phyloP scores from a whole-genome alignment of 2,797 vertebrate species.

The Sebastes oblongus region DNA sequence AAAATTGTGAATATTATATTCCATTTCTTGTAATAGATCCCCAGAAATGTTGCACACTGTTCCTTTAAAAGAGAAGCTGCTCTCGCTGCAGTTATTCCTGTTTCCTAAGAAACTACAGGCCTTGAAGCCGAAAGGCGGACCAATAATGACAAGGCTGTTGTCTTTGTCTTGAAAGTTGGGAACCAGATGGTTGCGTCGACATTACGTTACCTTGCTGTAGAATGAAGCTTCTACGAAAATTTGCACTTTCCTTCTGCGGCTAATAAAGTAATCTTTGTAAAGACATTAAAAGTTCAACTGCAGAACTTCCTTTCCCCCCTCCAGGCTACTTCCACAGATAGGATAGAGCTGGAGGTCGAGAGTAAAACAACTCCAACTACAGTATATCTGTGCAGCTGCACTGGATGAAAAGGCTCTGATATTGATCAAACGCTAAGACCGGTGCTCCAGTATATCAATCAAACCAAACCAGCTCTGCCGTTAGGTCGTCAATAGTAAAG shows the following conservation, averaged over 20 bases:
- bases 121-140: not conserved
- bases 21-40: too few species aligned
- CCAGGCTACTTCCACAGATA: slow-evolving; percentile 10
- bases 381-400: slow-evolving; percentile 26
- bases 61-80: not conserved
- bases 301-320: not conserved
- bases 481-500: slow-evolving; percentile 10
- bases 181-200: not conserved
- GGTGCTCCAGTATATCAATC: slow-evolving; percentile 52
- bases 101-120: not conserved
- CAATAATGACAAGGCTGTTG: not conserved
- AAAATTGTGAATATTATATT: too few species aligned
- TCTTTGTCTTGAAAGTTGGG: not conserved
- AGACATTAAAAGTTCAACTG: not conserved
- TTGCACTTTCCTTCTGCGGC: not conserved
- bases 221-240: not conserved
- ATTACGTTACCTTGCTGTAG: slow-evolving; percentile 7
- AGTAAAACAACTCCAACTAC: slow-evolving; percentile 39
- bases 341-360: slow-evolving; percentile 14
- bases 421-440: slow-evolving; percentile 59
- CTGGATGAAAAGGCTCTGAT: slow-evolving; percentile 58
- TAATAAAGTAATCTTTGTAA: not conserved
- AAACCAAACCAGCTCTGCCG: slow-evolving; percentile 36
- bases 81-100: not conserved
- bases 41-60: too few species aligned